Evolutionary conservation across 1,140 invertebrate species (phyloP), one percentile per base, ranked within the genome.

Genomic region (Schlechtendalia chinensis): DNA sequence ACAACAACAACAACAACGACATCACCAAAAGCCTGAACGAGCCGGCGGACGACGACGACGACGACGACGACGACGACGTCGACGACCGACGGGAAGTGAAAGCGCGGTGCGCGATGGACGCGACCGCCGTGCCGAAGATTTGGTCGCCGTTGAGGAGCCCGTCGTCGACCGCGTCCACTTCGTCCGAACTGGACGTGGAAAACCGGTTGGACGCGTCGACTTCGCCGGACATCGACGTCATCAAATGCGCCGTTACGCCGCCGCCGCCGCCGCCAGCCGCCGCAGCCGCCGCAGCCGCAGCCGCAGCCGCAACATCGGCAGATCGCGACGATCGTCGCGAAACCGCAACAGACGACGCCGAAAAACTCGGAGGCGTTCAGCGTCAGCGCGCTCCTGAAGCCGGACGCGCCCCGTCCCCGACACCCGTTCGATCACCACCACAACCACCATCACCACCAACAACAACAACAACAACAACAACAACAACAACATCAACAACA

Each of bases 281-380:
- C 10, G 22, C 83, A 83, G 84, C 83, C 81, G 82, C 82, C 11
- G 45, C 82, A 81, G 83, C 83, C 22, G 83, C 72, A 80, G 8
- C 77, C 6, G 77, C 54, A 2, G 17, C 27, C 24, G 39, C 54
- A 22, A 8, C n/a, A n/a, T n/a, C n/a, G n/a, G n/a, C n/a, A n/a
- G n/a, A n/a, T n/a, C n/a, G n/a, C 32, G 32, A 39, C 8, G 32
- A 39, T 39, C 8, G 32, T 8, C 32, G 32, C 8, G 32, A 39
- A 39, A 39, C 32, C 32, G 32, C 32, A 3, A 83, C 83, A 29
- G 53, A 39, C 81, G 32, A 63, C 22, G 67, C 67, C 53, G 16
- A 91, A 91, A 85, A 90, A 91, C 86, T 93, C 91, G 10, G 91
- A 93, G 85, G 89, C 90, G 8, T 94, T 94, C 84, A 93, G 91